Evolutionary conservation across 2,888 invertebrate genomes (phyloP).

Genomic region (Xestia sexstrigata): DNA sequence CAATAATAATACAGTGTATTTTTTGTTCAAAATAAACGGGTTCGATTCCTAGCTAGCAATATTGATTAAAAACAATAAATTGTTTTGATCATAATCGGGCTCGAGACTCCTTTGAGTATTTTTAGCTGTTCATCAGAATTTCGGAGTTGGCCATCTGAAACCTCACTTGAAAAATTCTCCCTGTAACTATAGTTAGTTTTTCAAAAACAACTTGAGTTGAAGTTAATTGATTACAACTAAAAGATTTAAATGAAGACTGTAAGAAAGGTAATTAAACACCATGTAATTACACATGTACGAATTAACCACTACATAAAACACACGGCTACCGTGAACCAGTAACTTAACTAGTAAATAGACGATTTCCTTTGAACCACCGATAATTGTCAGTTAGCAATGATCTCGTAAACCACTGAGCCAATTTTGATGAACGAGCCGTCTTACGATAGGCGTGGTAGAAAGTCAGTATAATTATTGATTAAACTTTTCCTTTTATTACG

Average conservation of each 20-base stretch:
- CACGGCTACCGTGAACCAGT: slow-evolving; percentile 6
- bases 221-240: slow-evolving; percentile 1
- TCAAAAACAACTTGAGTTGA: neutral
- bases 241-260: slow-evolving; percentile 4
- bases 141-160: too few species aligned
- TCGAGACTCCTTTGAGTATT: too few species aligned
- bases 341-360: slow-evolving; percentile 25
- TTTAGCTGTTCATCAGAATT: too few species aligned
- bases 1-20: too few species aligned
- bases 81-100: too few species aligned
- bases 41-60: too few species aligned
- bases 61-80: too few species aligned
- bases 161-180: too few species aligned
- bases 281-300: neutral
- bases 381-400: slow-evolving; percentile 49
- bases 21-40: too few species aligned
- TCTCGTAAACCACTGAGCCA: slow-evolving; percentile 54
- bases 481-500: slow-evolving; percentile 63
- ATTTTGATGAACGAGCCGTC: slow-evolving; percentile 57
- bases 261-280: neutral
- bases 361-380: slow-evolving; percentile 41
- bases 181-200: neutral
- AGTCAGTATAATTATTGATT: slow-evolving; percentile 43
- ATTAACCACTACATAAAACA: neutral
- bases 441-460: slow-evolving; percentile 53